Evolutionary conservation across 2,113 vertebrate species (phyloP).

Genomic region (Chaetorhynchus papuensis): DNA sequence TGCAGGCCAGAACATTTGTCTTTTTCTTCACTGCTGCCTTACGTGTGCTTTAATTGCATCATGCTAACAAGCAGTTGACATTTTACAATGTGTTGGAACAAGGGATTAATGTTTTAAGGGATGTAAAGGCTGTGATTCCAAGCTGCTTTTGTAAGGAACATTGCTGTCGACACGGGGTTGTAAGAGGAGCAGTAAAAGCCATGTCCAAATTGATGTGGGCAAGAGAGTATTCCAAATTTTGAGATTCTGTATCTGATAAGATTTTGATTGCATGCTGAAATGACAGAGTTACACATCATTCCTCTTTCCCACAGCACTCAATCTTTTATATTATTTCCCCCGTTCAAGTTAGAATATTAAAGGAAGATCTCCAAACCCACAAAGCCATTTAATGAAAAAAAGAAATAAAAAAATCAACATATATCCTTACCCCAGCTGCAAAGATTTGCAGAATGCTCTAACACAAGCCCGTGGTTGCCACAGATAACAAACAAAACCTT

Average conservation of each 20-base stretch:
- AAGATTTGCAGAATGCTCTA: background rate
- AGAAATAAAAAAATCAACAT: background rate
- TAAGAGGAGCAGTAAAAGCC: background rate
- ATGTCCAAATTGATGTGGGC: background rate
- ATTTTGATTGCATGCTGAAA: background rate
- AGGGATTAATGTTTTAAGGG: background rate
- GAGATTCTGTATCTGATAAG: background rate
- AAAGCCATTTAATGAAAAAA: background rate
- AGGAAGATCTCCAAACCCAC: background rate
- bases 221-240: background rate
- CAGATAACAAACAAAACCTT: background rate
- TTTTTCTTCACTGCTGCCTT: background rate
- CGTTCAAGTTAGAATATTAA: background rate
- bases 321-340: background rate
- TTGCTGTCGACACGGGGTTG: background rate
- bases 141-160: background rate
- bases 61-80: background rate
- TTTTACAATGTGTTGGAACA: background rate
- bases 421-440: background rate
- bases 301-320: background rate
- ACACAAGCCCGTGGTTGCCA: background rate
- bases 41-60: background rate
- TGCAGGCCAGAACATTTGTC: background rate
- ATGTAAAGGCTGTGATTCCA: background rate
- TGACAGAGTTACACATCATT: background rate